Conservation (phyloP, 2,113 vertebrate genomes). For the Corvus cornix region DNA sequence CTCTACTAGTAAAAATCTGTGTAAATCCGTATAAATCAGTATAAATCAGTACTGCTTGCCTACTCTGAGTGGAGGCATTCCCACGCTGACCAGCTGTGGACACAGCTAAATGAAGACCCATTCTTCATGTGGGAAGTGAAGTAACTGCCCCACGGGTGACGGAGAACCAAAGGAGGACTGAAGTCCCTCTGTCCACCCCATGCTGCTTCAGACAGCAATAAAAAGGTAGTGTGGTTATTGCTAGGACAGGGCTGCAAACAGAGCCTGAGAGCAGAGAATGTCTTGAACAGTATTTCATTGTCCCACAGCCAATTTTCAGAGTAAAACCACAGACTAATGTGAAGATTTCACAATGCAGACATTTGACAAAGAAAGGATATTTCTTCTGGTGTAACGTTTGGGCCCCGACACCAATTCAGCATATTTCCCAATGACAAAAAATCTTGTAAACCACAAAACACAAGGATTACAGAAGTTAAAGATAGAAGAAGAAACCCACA, state of each 20-base stretch:
- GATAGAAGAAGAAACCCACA: conserved; percentile 46
- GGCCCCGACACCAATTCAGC: neutral
- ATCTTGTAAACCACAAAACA: conserved; percentile 41
- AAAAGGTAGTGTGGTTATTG: neutral
- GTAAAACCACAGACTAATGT: conserved; percentile 42
- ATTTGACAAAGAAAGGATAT: conserved; percentile 34
- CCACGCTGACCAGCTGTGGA: neutral
- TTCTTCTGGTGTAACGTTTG: conserved; percentile 41
- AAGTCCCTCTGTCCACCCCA: neutral
- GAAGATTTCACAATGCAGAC: conserved; percentile 53
- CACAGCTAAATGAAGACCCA: neutral
- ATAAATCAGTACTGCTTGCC: neutral
- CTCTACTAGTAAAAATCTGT: neutral
- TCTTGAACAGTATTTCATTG: neutral
- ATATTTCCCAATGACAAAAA: conserved; percentile 30
- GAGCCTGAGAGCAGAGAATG: neutral
- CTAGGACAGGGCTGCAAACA: neutral
- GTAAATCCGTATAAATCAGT: neutral
- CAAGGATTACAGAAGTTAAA: conserved; percentile 46
- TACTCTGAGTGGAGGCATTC: neutral
- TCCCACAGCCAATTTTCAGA: conserved; percentile 13
- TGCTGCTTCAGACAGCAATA: neutral
- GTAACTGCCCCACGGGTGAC: neutral
- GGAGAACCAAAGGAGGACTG: neutral
- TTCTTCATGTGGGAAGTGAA: neutral